phyloP scores from a whole-genome alignment of 2,888 invertebrate genomes.

The Seira sanloemensis region DNA sequence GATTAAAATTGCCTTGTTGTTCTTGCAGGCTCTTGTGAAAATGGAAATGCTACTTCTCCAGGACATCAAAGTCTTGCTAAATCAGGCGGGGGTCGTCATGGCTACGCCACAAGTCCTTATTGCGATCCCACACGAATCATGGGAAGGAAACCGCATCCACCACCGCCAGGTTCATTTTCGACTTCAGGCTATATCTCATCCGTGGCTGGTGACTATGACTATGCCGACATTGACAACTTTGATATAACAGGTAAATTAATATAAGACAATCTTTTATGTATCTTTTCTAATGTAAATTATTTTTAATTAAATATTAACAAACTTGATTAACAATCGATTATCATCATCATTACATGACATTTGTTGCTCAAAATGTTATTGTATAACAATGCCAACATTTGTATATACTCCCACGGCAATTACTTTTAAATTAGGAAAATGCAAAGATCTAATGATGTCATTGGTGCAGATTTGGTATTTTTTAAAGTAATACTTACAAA shows the following conservation, averaged over 20 bases:
- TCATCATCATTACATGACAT: too few relatives aligned
- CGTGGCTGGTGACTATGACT: conserved; percentile 74
- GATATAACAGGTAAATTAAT: conserved; percentile 75
- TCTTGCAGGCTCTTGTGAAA: conserved; percentile 45
- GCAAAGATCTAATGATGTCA: too few relatives aligned
- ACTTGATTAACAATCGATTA: too few relatives aligned
- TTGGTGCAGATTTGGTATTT: too few relatives aligned
- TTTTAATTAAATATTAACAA: too few relatives aligned
- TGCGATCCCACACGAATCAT: conserved; percentile 60
- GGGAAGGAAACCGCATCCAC: conserved; percentile 32
- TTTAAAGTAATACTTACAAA: too few relatives aligned
- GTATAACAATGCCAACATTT: too few relatives aligned
- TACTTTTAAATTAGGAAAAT: too few relatives aligned
- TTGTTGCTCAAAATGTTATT: too few relatives aligned
- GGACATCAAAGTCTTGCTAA: conserved; percentile 28
- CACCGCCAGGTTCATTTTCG: conserved; percentile 43
- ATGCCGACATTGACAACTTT: conserved; percentile 76
- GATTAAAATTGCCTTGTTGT: background rate
- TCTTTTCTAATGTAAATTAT: too few relatives aligned
- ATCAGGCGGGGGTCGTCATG: conserved; percentile 25
- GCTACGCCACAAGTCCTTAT: conserved; percentile 61
- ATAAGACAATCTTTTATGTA: too few relatives aligned
- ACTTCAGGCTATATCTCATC: conserved; percentile 65
- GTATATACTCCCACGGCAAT: too few relatives aligned
- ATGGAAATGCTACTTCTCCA: conserved; percentile 35